Base-by-base conservation (phyloP, 1,140 invertebrate species). In the Tetramorium parvispinum region DNA sequence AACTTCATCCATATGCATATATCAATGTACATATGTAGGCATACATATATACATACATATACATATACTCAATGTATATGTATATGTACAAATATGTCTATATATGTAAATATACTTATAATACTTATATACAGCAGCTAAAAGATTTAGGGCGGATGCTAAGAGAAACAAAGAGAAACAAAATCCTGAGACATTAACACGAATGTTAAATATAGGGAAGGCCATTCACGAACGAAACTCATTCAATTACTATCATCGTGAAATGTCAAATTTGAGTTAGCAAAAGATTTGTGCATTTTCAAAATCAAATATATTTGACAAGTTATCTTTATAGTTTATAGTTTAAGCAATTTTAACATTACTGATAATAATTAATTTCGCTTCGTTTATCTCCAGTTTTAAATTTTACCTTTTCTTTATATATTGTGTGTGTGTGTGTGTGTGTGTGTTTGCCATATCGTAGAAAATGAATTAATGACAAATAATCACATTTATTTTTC, bases 141-240 rank as follows among this genome's bases (percentile, higher is more conserved):
- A 83, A 76, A 43, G 18, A 71, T 55, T 82, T 73, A 63, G 53
- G 51, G 53, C 73, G 85, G 55, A 76, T 87, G 46, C 37, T 87
- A 66, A 89, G 82, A 85, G 4, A 83, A 83, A 86, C 85, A 59
- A 81, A 70, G 24, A 32, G 32, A 32, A 32, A 32, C 32, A 32
- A 32, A 70, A 81, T 91, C 89, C 92, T 93, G 91, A 92, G 91
- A 92, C 87, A 87, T 88, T 92, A 93, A 92, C 89, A 87, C 43
- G 75, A 88, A 68, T n/a, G 21, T 91, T 82, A 70, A 37, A 32
- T 71, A 53, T 71, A 53, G 87, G 88, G 85, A 92, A 83, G 87
- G 51, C 2, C 63, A 16, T 73, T 82, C 73, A 11, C 27, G 43
- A 32, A 46, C 32, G 21, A 82, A 24, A 63, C 24, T 71, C 43